These are phyloP conservation scores for Macrochelys suwanniensis DNA, from an alignment of 2,797 vertebrate species.

Conservation along the genomic window DNA sequence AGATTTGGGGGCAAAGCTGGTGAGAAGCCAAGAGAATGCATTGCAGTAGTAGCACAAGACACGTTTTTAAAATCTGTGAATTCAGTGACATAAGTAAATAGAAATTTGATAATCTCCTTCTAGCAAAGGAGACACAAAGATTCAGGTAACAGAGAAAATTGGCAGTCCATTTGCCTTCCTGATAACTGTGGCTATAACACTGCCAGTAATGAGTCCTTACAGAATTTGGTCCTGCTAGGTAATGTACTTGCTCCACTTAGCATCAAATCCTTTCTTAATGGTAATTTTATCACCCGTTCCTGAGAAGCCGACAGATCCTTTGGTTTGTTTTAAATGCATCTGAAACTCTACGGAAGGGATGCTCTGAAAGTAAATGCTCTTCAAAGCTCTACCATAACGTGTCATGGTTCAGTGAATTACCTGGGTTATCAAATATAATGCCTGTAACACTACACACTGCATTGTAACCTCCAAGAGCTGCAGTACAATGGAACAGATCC, in stretches of 20 bases:
- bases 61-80: not conserved
- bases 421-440: accelerated
- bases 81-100: not conserved
- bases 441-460: not conserved
- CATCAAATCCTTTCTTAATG: not conserved
- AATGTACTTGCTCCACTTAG: not conserved
- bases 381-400: not conserved
- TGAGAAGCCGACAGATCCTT: not conserved
- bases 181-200: not conserved
- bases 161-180: not conserved
- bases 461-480: not conserved
- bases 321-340: not conserved
- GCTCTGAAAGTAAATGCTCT: not conserved
- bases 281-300: not conserved
- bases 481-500: not conserved
- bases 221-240: not conserved
- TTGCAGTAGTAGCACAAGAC: not conserved
- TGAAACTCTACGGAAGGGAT: not conserved
- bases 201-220: not conserved
- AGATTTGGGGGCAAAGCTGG: not conserved
- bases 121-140: not conserved
- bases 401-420: not conserved
- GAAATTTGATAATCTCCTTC: not conserved
- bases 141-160: not conserved
- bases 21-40: not conserved